Base-by-base conservation (phyloP, 2,888 invertebrate species). In the Cryptosula pallasiana region DNA sequence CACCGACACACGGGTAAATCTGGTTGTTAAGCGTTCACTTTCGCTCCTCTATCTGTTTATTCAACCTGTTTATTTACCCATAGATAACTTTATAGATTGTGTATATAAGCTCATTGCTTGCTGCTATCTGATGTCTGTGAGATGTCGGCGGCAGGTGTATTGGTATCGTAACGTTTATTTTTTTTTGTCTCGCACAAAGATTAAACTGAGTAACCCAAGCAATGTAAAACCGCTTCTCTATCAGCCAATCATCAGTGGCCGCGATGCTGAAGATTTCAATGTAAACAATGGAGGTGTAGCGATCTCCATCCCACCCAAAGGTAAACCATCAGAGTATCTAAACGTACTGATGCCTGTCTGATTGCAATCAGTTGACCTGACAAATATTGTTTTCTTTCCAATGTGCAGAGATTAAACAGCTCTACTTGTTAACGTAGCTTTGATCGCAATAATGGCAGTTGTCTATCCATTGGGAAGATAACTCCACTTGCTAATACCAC, bases 181-280 rank as follows among this genome's bases (percentile, higher is more conserved):
- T n/a, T n/a, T n/a, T n/a, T n/a, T n/a, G n/a, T n/a, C n/a, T n/a
- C n/a, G n/a, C n/a, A n/a, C n/a, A n/a, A n/a, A 84, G 83, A 80
- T 84, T 34, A 81, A 81, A 72, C 73, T 84, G 55, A 80, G 77
- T 71, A 85, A 84, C 76, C 82, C 85, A 1, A 82, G 81, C 74
- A 74, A 75, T 29, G 32, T 23, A 1, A 83, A 83, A 74, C 78
- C 83, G 1, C 76, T 85, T 69, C 76, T 78, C n/a, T 85, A 85
- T 77, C 77, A 80, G 35, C 79, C 82, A 0, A 73, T 82, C 69
- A 71, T 85, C 23, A 81, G 83, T 20, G 85, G 85, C 1, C 76
- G 73, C 5, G 83, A 84, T 76, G 79, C 82, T 3, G 69, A 76
- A 0, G 82, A 84, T 74, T 85, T 85, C 76, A 71, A 69, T 20